Evolutionary conservation across 2,113 vertebrate species (phyloP).

Genomic region (Pao palembangensis): DNA sequence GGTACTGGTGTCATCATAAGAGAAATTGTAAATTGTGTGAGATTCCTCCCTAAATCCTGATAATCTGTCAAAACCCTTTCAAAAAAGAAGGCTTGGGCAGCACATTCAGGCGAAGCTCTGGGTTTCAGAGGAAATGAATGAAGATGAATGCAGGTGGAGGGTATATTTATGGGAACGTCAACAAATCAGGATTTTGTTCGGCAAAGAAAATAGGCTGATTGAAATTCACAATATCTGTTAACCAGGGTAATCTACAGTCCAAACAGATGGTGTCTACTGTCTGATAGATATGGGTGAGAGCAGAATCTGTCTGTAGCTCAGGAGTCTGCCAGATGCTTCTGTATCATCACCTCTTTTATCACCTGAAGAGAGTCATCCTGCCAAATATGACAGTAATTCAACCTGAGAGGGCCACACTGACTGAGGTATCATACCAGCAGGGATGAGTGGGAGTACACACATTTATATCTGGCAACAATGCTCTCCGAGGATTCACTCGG

Average conservation of each 20-base stretch:
- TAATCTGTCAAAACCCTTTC: constrained; percentile 64
- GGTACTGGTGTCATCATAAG: constrained; percentile 24
- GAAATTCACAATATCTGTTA: constrained; percentile 40
- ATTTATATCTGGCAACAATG: constrained; percentile 18
- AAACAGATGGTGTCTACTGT: constrained; percentile 40
- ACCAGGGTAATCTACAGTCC: constrained; percentile 34
- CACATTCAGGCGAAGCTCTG: constrained; percentile 55
- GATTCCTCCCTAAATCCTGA: constrained; percentile 63
- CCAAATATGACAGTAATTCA: constrained; percentile 75
- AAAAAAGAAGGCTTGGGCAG: constrained; percentile 58
- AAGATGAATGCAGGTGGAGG: constrained; percentile 16
- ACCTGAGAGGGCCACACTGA: constrained; percentile 66
- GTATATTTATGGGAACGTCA: constrained; percentile 11
- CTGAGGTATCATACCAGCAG: constrained; percentile 52
- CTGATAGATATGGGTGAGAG: constrained; percentile 55
- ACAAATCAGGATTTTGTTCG: constrained; percentile 31
- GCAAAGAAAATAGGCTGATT: constrained; percentile 34
- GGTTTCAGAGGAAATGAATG: constrained; percentile 19
- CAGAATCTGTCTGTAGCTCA: constrained; percentile 61
- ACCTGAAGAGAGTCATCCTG: constrained; percentile 67
- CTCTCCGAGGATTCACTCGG: constrained; percentile 26
- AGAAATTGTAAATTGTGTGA: constrained; percentile 47
- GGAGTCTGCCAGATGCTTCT: constrained; percentile 62
- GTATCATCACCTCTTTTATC: constrained; percentile 75
- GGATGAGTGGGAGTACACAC: constrained; percentile 30